phyloP scores from a whole-genome alignment of 1,140 invertebrate species.

The Drosophila bifasciata region DNA sequence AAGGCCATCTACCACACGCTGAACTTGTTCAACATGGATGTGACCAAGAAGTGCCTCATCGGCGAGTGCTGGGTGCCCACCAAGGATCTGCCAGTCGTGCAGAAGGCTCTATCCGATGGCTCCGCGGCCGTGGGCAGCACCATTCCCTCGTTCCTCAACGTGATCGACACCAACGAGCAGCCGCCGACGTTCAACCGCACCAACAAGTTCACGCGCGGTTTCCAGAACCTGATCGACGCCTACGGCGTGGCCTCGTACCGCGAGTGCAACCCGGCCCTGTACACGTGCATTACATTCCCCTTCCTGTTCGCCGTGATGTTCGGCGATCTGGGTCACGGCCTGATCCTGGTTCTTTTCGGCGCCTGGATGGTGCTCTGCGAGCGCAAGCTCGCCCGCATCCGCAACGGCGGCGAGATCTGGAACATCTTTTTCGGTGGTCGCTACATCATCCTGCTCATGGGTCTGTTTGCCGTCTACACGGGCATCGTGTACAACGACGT shows the following conservation, averaged over 20 bases:
- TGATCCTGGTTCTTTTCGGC: slow-evolving; percentile 88
- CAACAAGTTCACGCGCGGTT: slow-evolving; percentile 98
- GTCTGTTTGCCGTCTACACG: slow-evolving; percentile 91
- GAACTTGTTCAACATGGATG: slow-evolving; percentile 95
- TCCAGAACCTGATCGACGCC: slow-evolving; percentile 97
- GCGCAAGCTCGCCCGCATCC: slow-evolving; percentile 85
- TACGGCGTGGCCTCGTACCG: slow-evolving; percentile 97
- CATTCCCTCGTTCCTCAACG: slow-evolving; percentile 97
- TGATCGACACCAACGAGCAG: slow-evolving; percentile 94
- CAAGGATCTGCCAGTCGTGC: slow-evolving; percentile 93
- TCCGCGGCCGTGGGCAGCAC: slow-evolving; percentile 96
- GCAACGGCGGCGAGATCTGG: slow-evolving; percentile 94
- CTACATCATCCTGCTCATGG: slow-evolving; percentile 99
- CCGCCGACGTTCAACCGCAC: slow-evolving; percentile 98
- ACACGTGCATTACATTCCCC: slow-evolving; percentile 90
- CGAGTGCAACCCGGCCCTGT: slow-evolving; percentile 88
- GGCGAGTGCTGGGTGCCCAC: slow-evolving; percentile 99
- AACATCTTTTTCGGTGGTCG: slow-evolving; percentile 98
- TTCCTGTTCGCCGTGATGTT: slow-evolving; percentile 92
- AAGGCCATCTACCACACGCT: slow-evolving; percentile 96
- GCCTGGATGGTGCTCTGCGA: slow-evolving; percentile 89
- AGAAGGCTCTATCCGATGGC: slow-evolving; percentile 96
- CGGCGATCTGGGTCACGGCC: slow-evolving; percentile 90
- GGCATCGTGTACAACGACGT: slow-evolving; percentile 99
- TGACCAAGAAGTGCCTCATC: slow-evolving; percentile 96